These are phyloP conservation scores for Drosophila punjabiensis DNA, from an alignment of 1,140 invertebrate species.

Conservation along the genomic window DNA sequence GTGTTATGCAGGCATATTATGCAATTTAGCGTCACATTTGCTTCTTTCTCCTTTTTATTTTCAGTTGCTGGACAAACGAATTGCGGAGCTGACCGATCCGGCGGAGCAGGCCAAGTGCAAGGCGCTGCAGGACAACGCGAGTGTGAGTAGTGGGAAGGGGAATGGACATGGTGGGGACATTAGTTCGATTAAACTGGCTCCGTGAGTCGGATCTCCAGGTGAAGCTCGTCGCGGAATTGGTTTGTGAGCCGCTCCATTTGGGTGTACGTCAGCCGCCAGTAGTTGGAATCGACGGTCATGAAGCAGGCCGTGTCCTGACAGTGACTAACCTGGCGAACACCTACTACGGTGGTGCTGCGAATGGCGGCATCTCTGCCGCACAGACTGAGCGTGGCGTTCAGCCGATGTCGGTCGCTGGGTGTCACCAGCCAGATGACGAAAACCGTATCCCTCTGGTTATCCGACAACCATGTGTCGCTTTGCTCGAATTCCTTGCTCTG, in stretches of 20 bases:
- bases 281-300: slow-evolving; percentile 37
- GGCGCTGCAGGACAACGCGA: slow-evolving; percentile 87
- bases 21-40: slow-evolving; percentile 30
- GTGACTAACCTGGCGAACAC: slow-evolving; percentile 23
- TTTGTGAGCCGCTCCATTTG: slow-evolving; percentile 54
- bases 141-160: slow-evolving; percentile 63
- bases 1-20: slow-evolving; percentile 34
- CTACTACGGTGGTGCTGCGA: not conserved
- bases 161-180: not conserved
- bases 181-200: not conserved
- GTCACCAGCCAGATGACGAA: slow-evolving; percentile 67
- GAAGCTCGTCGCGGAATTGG: slow-evolving; percentile 60
- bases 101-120: slow-evolving; percentile 89
- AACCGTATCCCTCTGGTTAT: slow-evolving; percentile 16
- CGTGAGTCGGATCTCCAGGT: slow-evolving; percentile 47
- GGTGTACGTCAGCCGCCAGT: slow-evolving; percentile 44
- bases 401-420: slow-evolving; percentile 20
- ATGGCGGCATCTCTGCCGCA: slow-evolving; percentile 54
- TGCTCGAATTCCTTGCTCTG: not conserved
- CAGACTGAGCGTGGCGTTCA: slow-evolving; percentile 43
- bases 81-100: slow-evolving; percentile 88
- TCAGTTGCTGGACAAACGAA: slow-evolving; percentile 89
- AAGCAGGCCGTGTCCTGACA: slow-evolving; percentile 24
- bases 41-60: slow-evolving; percentile 54
- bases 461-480: not conserved